Conservation (phyloP, 2,113 vertebrate species). For the Aplodontia rufa region DNA sequence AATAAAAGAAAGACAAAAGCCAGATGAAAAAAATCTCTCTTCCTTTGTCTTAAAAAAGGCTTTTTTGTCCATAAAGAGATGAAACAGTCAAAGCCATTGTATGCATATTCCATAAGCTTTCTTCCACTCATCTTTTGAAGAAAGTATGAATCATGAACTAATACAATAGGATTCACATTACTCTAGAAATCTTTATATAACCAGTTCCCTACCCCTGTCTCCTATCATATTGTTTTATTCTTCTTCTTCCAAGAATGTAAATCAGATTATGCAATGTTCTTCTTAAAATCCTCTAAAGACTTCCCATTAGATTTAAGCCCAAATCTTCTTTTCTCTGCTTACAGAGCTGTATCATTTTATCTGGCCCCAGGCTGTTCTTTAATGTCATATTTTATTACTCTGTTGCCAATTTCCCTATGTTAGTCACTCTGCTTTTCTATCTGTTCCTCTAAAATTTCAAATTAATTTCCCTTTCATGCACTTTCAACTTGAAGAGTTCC, state of each 20-base stretch:
- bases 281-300: not conserved
- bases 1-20: no score
- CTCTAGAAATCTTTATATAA: not conserved
- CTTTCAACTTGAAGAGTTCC: not conserved
- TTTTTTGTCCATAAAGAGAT: not conserved
- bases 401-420: not conserved
- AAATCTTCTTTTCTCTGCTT: not conserved
- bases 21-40: no score
- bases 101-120: not conserved
- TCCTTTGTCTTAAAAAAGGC: no score
- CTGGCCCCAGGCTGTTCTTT: not conserved
- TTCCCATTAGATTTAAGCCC: not conserved
- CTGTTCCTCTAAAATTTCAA: slow-evolving; percentile 29
- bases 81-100: not conserved
- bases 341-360: not conserved
- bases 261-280: not conserved
- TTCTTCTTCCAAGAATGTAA: slow-evolving; percentile 19
- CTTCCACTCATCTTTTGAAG: not conserved
- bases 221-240: not conserved
- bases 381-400: not conserved
- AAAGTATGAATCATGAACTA: not conserved
- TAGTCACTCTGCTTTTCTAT: not conserved
- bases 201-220: not conserved
- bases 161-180: not conserved
- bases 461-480: not conserved